phyloP scores from a whole-genome alignment of 1,140 invertebrate species.

The Achatina immaculata region DNA sequence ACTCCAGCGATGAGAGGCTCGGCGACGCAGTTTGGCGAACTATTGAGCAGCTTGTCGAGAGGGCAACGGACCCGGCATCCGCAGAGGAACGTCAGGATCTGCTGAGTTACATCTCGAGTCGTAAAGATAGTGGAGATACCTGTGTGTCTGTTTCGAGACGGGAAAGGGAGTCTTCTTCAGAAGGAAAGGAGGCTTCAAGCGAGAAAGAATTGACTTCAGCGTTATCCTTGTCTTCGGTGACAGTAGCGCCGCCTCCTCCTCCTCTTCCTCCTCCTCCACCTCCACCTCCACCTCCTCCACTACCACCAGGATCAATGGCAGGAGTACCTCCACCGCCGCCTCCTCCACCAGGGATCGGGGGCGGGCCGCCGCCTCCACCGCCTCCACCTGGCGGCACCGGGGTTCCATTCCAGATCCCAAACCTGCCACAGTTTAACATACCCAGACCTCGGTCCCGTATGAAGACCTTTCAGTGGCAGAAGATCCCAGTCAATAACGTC shows the following conservation, averaged over 20 bases:
- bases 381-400: background rate
- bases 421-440: constrained; percentile 61
- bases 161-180: background rate
- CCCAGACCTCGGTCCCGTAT: constrained; percentile 66
- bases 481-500: constrained; percentile 65
- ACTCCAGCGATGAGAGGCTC: constrained; percentile 82
- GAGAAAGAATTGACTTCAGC: too few species aligned
- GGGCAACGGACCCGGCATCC: constrained; percentile 88
- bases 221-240: too few species aligned
- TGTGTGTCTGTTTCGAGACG: constrained; percentile 45
- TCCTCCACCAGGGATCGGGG: constrained; percentile 20
- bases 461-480: constrained; percentile 67
- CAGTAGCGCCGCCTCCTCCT: constrained; percentile 70
- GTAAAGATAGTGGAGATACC: constrained; percentile 53
- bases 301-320: constrained; percentile 63
- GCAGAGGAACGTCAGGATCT: constrained; percentile 76
- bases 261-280: constrained; percentile 45
- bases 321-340: constrained; percentile 65
- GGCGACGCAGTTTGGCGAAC: constrained; percentile 71
- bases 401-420: background rate
- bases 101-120: constrained; percentile 49
- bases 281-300: constrained; percentile 47
- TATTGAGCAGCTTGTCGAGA: constrained; percentile 91
- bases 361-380: constrained; percentile 41
- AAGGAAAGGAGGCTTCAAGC: background rate